Base-by-base conservation (phyloP, 2,113 vertebrate species). In the Strix uralensis region DNA sequence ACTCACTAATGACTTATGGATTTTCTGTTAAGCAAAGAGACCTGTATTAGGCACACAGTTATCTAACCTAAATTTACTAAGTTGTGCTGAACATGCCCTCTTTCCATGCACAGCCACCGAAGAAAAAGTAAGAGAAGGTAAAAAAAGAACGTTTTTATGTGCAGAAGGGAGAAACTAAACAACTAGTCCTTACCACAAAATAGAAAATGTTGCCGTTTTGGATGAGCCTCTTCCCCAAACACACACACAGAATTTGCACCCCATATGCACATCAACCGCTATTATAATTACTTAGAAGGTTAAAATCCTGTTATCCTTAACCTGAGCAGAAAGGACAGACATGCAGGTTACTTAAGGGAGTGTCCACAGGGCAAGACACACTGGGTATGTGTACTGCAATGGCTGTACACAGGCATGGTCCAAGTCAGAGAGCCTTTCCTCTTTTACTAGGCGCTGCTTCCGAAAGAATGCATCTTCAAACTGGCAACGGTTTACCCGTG, bases 191-290 rank as follows among this genome's bases (percentile, higher is more conserved):
- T 51, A 49, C 13, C 7, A 61, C 72, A 44, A 27, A 88, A 38
- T 20, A 13, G 32, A 54, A 67, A 51, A 47, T 0, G 5, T 1
- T 52, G 20, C 15, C 29, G 14, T 38, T 69, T 59, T 70, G 11
- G 34, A 32, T 42, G 11, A 81, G 38, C 55, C 55, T 65, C 44
- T 55, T 81, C 63, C 46, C 49, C 40, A 84, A 4, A 13, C 62
- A 63, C 30, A 52, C 30, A 70, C 38, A 66, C 16, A 69, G 51
- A 72, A 72, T 58, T 6, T 52, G 42, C 57, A 61, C 49, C 73
- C 57, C 26, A 30, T 23, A 34, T 0, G 46, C 26, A 29, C 12
- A 57, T 16, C 32, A 67, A 22, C 47, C 0, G 0, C n/a, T 36
- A 5, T 11, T 40, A 1, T 11, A 57, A 69, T 32, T 52, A 46